Conservation (phyloP, 2,113 vertebrate species). For the Notarius quadriscutis region DNA sequence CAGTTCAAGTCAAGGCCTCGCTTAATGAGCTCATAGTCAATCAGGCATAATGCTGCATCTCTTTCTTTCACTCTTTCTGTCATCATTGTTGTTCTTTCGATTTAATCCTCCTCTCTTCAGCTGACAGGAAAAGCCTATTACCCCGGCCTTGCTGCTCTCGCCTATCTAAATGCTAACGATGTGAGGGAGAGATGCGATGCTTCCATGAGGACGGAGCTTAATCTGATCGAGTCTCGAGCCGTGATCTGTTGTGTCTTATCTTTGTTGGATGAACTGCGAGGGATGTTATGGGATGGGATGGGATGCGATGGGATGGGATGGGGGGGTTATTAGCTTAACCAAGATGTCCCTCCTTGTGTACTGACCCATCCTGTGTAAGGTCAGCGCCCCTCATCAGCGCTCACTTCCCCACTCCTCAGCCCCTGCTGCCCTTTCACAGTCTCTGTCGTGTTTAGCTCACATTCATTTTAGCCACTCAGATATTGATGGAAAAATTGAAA, state of each 20-base stretch:
- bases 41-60: slow-evolving; percentile 77
- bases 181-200: slow-evolving; percentile 69
- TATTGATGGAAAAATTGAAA: slow-evolving; percentile 67
- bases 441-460: slow-evolving; percentile 39
- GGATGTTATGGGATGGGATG: too few relatives aligned
- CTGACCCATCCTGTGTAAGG: slow-evolving; percentile 63
- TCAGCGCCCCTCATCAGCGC: slow-evolving; percentile 68
- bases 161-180: slow-evolving; percentile 99
- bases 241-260: slow-evolving; percentile 45
- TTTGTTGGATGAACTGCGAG: slow-evolving; percentile 27
- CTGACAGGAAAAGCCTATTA: slow-evolving; percentile 84
- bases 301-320: too few relatives aligned
- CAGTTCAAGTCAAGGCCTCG: slow-evolving; percentile 83
- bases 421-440: slow-evolving; percentile 30
- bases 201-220: slow-evolving; percentile 72
- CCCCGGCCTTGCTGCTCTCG: slow-evolving; percentile 79
- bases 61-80: slow-evolving; percentile 70
- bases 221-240: slow-evolving; percentile 74
- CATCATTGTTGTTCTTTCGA: slow-evolving; percentile 80
- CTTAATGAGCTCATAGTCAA: slow-evolving; percentile 93
- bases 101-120: slow-evolving; percentile 82
- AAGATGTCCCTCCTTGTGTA: slow-evolving; percentile 49
- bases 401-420: slow-evolving; percentile 61
- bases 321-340: slow-evolving; percentile 60
- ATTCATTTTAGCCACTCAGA: slow-evolving; percentile 48